Base-by-base conservation (phyloP, 2,113 vertebrate species). In the Eclectus roratus region DNA sequence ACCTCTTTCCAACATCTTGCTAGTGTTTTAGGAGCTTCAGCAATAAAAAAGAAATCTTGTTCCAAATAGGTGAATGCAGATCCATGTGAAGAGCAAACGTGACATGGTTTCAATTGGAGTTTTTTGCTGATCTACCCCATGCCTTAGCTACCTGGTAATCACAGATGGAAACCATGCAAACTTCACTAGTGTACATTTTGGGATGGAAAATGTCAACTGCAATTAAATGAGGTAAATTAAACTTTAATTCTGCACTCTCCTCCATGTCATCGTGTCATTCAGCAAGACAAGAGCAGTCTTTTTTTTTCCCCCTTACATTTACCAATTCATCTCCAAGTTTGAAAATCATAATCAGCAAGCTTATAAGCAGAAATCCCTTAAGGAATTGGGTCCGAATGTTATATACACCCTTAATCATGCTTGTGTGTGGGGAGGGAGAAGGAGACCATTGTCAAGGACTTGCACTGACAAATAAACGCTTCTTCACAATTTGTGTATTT, bases 171-270 rank as follows among this genome's bases (percentile, higher is more conserved):
- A 69, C 23, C 28, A 46, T 17, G 10, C 29, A 79, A 49, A 66
- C 8, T 25, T 64, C 21, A 53, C 19, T 35, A 49, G 17, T 1
- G 1, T 50, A n/a, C 0, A 0, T 44, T 88, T 65, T 80, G 14
- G 73, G 83, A 86, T 4, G 9, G 10, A 55, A 60, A 6, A 15
- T 24, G 37, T 37, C 24, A 50, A 66, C 10, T 25, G 13, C 16
- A 74, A 66, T 58, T 63, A 71, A 78, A 21, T 23, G n/a, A 46
- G 35, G 56, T 7, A 85, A 92, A 83, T 31, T 64, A 58, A 68
- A 77, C 9, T 60, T 94, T 20, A 11, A 25, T 68, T 93, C 35
- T 64, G 7, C 10, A 14, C 16, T 81, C 11, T 31, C 17, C 15
- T 58, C 58, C 46, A 20, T 11, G 17, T 27, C 50, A 47, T 58